Conservation (phyloP, 92 coral and sea anemone species). For the Phymanthus crucifer region DNA sequence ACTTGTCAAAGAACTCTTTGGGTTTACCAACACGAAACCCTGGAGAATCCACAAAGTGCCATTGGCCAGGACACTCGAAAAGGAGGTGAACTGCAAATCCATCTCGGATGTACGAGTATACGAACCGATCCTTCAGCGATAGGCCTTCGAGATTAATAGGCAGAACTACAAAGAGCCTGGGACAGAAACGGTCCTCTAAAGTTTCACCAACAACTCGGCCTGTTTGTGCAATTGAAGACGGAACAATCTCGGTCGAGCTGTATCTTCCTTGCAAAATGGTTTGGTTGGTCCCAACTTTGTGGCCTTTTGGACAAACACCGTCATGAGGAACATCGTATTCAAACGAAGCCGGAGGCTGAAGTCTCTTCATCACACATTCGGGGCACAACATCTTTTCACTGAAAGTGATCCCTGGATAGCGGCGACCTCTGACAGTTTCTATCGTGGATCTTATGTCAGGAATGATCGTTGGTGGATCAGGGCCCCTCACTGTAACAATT, state of each 20-base stretch:
- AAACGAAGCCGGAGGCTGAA: constrained; percentile 17
- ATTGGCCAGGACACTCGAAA: constrained; percentile 39
- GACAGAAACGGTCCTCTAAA: constrained; percentile 38
- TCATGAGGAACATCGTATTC: constrained; percentile 2
- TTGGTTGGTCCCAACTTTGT: constrained; percentile 13
- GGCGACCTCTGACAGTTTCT: constrained; percentile 13
- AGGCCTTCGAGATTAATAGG: constrained; percentile 39
- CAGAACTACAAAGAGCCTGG: constrained; percentile 39
- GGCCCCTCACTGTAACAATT: constrained; percentile 35
- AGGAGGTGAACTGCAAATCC: constrained; percentile 48
- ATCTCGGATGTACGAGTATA: constrained; percentile 34
- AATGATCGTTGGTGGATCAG: constrained; percentile 29
- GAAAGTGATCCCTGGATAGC: constrained; percentile 24
- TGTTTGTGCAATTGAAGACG: not conserved
- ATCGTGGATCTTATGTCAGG: constrained; percentile 25
- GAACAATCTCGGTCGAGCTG: not conserved
- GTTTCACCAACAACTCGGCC: constrained; percentile 28
- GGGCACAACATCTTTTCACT: constrained; percentile 32
- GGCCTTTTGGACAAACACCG: constrained; percentile 33
- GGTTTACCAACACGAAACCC: constrained; percentile 51
- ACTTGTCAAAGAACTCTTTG: constrained; percentile 38
- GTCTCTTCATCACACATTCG: constrained; percentile 34
- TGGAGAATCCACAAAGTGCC: constrained; percentile 47
- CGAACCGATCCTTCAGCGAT: constrained; percentile 34
- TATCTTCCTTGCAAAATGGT: constrained; percentile 11